phyloP scores from a whole-genome alignment of 2,888 invertebrate species.

The Mythimna impura region DNA sequence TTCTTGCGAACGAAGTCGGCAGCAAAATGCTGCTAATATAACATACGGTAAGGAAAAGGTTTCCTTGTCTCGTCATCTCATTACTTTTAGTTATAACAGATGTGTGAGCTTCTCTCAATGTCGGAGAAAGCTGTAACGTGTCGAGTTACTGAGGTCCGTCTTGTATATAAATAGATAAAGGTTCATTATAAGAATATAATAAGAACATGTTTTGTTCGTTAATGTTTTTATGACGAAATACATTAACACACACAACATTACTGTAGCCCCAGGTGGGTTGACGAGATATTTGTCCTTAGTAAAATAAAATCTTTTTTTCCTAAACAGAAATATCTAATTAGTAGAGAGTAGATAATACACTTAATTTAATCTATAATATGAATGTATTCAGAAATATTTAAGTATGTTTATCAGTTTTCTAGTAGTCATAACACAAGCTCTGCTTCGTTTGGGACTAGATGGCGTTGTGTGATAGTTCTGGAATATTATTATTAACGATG shows the following conservation, averaged over 20 bases:
- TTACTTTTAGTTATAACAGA: background rate
- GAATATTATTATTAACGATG: too few species aligned
- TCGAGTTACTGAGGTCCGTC: conserved; percentile 2
- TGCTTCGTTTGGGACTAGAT: too few species aligned
- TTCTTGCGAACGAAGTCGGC: background rate
- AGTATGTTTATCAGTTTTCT: too few species aligned
- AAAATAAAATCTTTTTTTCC: too few species aligned
- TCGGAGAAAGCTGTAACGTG: background rate
- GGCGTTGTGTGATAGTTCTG: too few species aligned
- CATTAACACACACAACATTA: too few species aligned
- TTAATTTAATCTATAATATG: too few species aligned
- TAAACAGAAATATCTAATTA: too few species aligned
- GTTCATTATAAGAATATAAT: conserved; percentile 6
- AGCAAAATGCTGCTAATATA: background rate
- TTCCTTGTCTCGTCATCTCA: background rate
- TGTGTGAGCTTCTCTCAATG: background rate
- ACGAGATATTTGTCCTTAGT: background rate
- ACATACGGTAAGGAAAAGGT: background rate
- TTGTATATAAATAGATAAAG: conserved; percentile 1
- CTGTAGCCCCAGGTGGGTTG: background rate
- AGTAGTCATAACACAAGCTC: too few species aligned
- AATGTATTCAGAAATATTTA: too few species aligned
- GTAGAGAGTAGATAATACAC: too few species aligned
- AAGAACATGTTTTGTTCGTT: background rate
- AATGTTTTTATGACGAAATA: too few species aligned